phyloP scores from a whole-genome alignment of 2,113 vertebrate species.

The Peromyscus leucopus region DNA sequence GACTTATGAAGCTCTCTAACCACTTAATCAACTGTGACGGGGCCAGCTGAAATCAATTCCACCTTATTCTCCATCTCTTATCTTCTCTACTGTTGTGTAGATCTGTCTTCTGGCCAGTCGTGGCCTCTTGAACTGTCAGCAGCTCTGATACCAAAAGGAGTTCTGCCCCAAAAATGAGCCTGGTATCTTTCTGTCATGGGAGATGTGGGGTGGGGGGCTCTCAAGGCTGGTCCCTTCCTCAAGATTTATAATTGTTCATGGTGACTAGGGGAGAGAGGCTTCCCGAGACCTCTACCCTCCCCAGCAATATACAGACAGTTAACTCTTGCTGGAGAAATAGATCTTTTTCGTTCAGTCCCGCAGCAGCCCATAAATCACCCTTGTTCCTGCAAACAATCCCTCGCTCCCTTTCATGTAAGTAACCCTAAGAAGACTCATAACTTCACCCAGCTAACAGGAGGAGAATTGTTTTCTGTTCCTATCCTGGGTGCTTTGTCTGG shows the following conservation, averaged over 20 bases:
- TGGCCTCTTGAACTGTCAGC: neutral
- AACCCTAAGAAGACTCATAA: too few species aligned
- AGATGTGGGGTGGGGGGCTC: rapidly evolving
- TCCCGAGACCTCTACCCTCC: too few species aligned
- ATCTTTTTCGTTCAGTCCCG: neutral
- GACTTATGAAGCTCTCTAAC: neutral
- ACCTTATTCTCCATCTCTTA: neutral
- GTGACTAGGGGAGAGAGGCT: neutral
- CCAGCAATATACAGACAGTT: neutral
- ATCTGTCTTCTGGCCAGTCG: neutral
- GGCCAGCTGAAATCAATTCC: neutral
- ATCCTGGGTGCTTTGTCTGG: neutral
- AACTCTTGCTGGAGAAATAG: neutral
- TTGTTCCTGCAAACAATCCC: neutral
- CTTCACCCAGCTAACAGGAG: neutral
- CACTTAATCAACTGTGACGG: neutral
- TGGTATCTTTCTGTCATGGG: neutral
- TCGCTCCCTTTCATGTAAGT: neutral
- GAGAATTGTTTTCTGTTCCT: neutral
- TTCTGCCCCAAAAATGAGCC: neutral
- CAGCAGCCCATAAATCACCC: neutral
- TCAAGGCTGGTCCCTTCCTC: neutral
- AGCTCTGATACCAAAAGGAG: neutral
- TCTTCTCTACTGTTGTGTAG: neutral
- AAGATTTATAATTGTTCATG: neutral